These are phyloP conservation scores for Fragum whitleyi DNA, from an alignment of 2,888 invertebrate genomes.

Conservation along the genomic window DNA sequence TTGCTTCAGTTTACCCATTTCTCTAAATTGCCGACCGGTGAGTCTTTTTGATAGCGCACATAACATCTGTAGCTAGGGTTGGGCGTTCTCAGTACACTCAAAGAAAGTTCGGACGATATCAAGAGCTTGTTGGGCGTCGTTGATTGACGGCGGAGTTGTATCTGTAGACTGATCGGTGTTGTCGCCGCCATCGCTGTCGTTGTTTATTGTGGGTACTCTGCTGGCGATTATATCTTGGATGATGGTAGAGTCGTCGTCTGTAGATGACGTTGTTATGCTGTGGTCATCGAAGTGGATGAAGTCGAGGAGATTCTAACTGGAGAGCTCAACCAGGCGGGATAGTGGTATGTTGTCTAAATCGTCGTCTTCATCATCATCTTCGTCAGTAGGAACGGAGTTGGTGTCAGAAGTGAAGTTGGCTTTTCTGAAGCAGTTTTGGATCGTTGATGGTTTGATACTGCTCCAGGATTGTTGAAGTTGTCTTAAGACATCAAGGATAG, in stretches of 20 bases:
- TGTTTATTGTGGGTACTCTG: neutral
- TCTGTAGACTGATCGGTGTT: neutral
- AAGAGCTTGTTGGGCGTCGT: neutral
- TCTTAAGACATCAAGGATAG: conserved; percentile 49
- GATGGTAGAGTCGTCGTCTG: neutral
- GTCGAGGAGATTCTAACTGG: neutral
- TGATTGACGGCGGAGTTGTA: neutral
- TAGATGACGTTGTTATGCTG: neutral
- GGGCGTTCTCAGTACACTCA: neutral
- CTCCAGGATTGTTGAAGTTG: conserved; percentile 56
- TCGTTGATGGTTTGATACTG: conserved; percentile 25
- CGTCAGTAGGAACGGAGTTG: no score
- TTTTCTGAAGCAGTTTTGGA: conserved; percentile 38
- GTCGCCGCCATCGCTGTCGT: neutral
- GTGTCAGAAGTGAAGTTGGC: conserved; percentile 26
- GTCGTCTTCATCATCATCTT: neutral
- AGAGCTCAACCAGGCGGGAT: neutral
- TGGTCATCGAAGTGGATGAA: neutral
- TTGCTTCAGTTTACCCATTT: no score
- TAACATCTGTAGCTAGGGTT: neutral
- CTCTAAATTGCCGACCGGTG: neutral
- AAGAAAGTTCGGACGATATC: neutral
- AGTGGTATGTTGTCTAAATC: neutral
- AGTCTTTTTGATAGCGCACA: neutral
- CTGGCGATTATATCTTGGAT: neutral